These are phyloP conservation scores for Cepphus grylle DNA, from an alignment of 2,113 vertebrate genomes.

Conservation along the genomic window DNA sequence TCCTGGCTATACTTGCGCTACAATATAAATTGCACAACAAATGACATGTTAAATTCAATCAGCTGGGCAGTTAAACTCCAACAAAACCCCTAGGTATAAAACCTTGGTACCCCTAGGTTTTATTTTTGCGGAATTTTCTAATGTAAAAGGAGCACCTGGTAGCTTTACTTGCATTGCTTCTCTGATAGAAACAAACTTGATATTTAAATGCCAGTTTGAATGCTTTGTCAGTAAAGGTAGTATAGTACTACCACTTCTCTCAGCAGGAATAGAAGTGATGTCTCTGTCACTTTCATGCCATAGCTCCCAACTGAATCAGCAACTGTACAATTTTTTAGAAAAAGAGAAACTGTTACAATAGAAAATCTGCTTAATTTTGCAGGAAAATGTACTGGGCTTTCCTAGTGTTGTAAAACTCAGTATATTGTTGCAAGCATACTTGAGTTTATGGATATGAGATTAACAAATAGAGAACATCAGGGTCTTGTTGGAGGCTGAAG, in stretches of 20 bases:
- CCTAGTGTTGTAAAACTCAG: not conserved
- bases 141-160: not conserved
- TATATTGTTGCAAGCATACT: not conserved
- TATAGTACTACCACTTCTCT: not conserved
- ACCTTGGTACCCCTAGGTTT: too few species aligned
- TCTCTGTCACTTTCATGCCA: not conserved
- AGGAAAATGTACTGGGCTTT: not conserved
- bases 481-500: not conserved
- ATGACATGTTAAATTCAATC: not conserved
- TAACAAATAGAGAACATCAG: not conserved
- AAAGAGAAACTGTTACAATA: not conserved
- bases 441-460: not conserved
- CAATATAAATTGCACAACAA: not conserved
- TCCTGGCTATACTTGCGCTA: not conserved
- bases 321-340: not conserved
- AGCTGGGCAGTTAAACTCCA: not conserved
- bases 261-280: not conserved
- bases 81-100: not conserved
- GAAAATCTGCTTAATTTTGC: not conserved
- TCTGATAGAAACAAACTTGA: not conserved
- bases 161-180: not conserved
- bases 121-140: not conserved
- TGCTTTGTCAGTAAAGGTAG: not conserved
- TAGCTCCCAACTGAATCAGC: not conserved
- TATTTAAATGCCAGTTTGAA: not conserved